A percentile compares a stretch with the other conserved stretches of the same genome.
Conservation (phyloP, 2,888 invertebrate genomes). For the Augiades crinisus region DNA sequence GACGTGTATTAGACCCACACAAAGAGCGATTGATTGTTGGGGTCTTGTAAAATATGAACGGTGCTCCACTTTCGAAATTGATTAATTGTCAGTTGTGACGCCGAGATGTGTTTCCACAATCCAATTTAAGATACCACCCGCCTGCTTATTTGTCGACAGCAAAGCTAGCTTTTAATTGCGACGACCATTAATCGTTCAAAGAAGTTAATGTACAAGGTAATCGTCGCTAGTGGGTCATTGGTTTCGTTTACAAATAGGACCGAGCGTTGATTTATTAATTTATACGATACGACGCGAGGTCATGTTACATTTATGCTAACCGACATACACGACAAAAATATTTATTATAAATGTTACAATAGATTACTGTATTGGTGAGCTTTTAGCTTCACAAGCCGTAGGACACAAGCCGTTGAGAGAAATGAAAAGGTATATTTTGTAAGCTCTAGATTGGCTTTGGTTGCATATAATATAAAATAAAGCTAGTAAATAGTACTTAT, state of each 20-base stretch:
- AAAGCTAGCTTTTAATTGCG: constrained; percentile 59
- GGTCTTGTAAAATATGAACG: constrained; percentile 64
- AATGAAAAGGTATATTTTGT: too few relatives aligned
- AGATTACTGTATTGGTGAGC: too few relatives aligned
- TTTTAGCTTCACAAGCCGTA: too few relatives aligned
- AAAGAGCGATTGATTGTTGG: constrained; percentile 69
- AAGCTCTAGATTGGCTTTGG: too few relatives aligned
- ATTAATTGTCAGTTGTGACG: constrained; percentile 70
- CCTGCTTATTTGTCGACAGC: constrained; percentile 56
- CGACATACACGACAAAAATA: too few relatives aligned
- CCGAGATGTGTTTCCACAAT: constrained; percentile 48
- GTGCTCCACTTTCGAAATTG: constrained; percentile 69
- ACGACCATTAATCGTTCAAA: constrained; percentile 47
- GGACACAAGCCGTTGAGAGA: too few relatives aligned
- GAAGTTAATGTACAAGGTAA: constrained; percentile 10
- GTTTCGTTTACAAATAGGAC: constrained; percentile 1
- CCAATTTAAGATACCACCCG: constrained; percentile 59
- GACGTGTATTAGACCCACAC: constrained; percentile 73
- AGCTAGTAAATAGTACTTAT: too few relatives aligned
- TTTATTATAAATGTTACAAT: too few relatives aligned
- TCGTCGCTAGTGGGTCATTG: neutral
- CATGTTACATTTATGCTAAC: neutral
- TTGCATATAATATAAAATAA: too few relatives aligned
- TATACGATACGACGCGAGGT: neutral
- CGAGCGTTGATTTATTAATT: neutral